Percentiles rank a stretch among this genome's conserved stretches.
phyloP scores from a whole-genome alignment of 2,888 invertebrate genomes.

The Baronia brevicornis region DNA sequence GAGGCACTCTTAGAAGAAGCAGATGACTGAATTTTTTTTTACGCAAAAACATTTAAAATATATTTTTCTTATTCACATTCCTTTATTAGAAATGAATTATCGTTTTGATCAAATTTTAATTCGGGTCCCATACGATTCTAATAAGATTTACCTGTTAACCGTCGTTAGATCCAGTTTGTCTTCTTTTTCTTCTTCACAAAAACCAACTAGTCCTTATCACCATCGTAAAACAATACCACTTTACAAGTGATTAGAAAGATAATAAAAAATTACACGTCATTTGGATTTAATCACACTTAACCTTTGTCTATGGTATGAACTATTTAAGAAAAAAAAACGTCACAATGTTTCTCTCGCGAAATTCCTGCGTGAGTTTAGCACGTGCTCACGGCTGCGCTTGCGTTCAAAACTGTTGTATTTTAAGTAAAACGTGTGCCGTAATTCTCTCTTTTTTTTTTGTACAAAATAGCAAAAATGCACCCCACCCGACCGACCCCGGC shows the following conservation, averaged over 20 bases:
- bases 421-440: slow-evolving; percentile 62
- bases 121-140: slow-evolving; percentile 32
- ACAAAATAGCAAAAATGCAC: slow-evolving; percentile 67
- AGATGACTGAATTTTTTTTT: no score
- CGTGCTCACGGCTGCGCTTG: slow-evolving; percentile 60
- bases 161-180: slow-evolving; percentile 38
- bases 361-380: slow-evolving; percentile 33
- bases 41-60: no score
- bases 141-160: slow-evolving; percentile 45
- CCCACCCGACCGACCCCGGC: slow-evolving; percentile 53
- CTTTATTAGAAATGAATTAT: no score
- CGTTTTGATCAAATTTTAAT: no score
- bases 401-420: slow-evolving; percentile 64
- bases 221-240: slow-evolving; percentile 27
- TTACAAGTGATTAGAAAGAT: no score
- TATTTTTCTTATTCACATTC: no score
- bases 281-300: no score
- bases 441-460: slow-evolving; percentile 50
- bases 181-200: slow-evolving; percentile 33
- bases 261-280: no score
- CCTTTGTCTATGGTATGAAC: no score
- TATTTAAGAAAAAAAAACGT: slow-evolving; percentile 11
- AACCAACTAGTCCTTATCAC: slow-evolving; percentile 34
- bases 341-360: slow-evolving; percentile 5
- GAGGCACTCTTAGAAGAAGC: no score